These are phyloP conservation scores for Ailuropoda melanoleuca DNA, from an alignment of 2,113 vertebrate genomes.

Conservation along the genomic window DNA sequence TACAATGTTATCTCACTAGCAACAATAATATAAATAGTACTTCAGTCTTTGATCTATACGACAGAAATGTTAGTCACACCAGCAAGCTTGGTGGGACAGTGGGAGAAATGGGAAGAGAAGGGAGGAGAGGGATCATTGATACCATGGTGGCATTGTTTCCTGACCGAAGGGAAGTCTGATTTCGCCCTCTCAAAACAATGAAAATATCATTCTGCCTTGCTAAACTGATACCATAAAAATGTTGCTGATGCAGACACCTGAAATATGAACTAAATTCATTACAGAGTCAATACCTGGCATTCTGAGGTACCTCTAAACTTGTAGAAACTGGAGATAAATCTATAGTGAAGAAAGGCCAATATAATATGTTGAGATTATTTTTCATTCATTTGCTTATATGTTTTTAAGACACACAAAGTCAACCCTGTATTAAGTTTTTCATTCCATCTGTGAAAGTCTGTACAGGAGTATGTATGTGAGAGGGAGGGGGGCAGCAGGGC, in stretches of 20 bases:
- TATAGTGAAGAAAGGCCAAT: background rate
- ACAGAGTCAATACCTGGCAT: background rate
- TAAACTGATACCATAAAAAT: background rate
- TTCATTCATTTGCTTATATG: background rate
- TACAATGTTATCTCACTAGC: background rate
- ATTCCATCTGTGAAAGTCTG: background rate
- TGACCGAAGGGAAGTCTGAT: background rate
- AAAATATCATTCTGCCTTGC: background rate
- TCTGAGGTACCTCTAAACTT: background rate
- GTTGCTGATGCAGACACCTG: background rate
- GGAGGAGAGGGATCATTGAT: background rate
- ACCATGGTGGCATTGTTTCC: background rate
- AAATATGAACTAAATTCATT: background rate
- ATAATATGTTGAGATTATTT: background rate
- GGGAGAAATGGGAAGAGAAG: background rate
- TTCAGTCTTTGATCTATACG: background rate
- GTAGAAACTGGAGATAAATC: background rate
- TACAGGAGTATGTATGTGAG: too few relatives aligned
- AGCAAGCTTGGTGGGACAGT: background rate
- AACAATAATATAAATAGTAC: background rate
- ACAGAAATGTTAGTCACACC: background rate
- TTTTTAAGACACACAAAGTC: background rate
- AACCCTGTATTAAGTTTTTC: background rate
- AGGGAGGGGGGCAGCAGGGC: accelerated
- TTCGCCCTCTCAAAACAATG: background rate